These are phyloP conservation scores for Odontothrips loti DNA, from an alignment of 2,888 invertebrate species.

Conservation along the genomic window DNA sequence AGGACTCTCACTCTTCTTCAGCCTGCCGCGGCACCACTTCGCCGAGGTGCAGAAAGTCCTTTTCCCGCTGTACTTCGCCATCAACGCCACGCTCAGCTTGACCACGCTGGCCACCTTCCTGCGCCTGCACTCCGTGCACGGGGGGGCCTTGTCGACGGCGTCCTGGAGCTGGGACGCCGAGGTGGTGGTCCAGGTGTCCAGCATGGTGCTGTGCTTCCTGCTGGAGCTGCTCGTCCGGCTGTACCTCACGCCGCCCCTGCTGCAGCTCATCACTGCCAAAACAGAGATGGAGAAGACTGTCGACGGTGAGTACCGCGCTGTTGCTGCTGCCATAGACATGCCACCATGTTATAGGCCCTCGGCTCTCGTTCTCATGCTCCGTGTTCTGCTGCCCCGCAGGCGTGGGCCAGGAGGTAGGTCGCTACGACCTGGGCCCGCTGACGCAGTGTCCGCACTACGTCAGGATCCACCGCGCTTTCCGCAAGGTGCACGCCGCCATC, in stretches of 20 bases:
- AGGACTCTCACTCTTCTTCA: constrained; percentile 83
- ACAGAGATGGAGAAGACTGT: constrained; percentile 59
- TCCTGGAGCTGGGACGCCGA: constrained; percentile 48
- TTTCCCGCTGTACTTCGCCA: constrained; percentile 80
- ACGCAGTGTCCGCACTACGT: constrained; percentile 75
- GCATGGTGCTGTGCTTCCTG: constrained; percentile 62
- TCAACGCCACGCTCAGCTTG: constrained; percentile 71
- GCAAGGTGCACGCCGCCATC: constrained; percentile 69
- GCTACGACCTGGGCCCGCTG: constrained; percentile 64
- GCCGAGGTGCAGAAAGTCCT: constrained; percentile 80
- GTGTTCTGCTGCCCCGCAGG: constrained; percentile 46
- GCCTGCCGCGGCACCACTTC: constrained; percentile 79
- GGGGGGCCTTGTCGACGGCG: background rate
- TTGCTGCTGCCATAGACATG: constrained; percentile 51
- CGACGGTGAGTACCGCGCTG: constrained; percentile 42
- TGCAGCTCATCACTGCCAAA: constrained; percentile 68
- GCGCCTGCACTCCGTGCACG: constrained; percentile 55
- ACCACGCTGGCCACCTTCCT: constrained; percentile 67
- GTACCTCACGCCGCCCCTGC: constrained; percentile 68
- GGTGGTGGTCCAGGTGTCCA: constrained; percentile 57
- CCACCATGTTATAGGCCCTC: too few species aligned
- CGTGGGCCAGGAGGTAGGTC: constrained; percentile 73
- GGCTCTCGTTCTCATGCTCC: too few species aligned
- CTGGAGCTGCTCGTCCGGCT: constrained; percentile 73
- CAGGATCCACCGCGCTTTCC: constrained; percentile 67